Conservation (phyloP, 2,888 invertebrate species). For the Cartodere bifasciata region DNA sequence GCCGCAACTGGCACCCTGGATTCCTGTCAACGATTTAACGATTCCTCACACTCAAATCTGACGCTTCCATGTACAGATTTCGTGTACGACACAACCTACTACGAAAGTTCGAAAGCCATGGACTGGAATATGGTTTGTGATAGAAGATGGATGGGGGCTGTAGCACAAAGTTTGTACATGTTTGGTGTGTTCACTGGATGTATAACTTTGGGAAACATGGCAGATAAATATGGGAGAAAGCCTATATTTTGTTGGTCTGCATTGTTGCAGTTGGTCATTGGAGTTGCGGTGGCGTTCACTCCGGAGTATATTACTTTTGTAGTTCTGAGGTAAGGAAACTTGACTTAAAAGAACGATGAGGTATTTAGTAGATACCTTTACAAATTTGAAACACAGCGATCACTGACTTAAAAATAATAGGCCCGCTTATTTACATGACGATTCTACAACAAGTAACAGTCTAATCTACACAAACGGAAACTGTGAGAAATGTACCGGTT, state of each 20-base stretch:
- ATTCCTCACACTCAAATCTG: too few relatives aligned
- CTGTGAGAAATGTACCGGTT: too few relatives aligned
- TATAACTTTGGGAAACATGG: slow-evolving; percentile 61
- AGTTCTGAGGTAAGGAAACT: slow-evolving; percentile 48
- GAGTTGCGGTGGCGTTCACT: slow-evolving; percentile 56
- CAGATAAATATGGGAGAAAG: slow-evolving; percentile 66
- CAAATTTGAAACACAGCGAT: too few relatives aligned
- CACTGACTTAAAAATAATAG: too few relatives aligned
- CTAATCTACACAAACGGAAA: too few relatives aligned
- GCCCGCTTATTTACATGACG: too few relatives aligned
- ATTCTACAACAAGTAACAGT: too few relatives aligned
- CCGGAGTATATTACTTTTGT: slow-evolving; percentile 66
- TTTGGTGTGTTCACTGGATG: slow-evolving; percentile 73
- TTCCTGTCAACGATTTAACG: slow-evolving; percentile 43
- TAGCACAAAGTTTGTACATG: slow-evolving; percentile 71
- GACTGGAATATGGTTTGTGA: slow-evolving; percentile 78
- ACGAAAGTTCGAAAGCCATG: slow-evolving; percentile 58
- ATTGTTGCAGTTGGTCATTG: slow-evolving; percentile 56
- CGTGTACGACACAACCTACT: slow-evolving; percentile 63
- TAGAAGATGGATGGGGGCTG: slow-evolving; percentile 66
- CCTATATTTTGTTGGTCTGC: slow-evolving; percentile 68
- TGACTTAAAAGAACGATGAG: slow-evolving; percentile 20
- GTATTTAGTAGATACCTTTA: too few relatives aligned
- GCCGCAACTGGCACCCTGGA: slow-evolving; percentile 46
- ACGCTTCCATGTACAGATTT: slow-evolving; percentile 41